These are phyloP conservation scores for Otis tarda DNA, from an alignment of 2,113 vertebrate genomes.

Conservation along the genomic window DNA sequence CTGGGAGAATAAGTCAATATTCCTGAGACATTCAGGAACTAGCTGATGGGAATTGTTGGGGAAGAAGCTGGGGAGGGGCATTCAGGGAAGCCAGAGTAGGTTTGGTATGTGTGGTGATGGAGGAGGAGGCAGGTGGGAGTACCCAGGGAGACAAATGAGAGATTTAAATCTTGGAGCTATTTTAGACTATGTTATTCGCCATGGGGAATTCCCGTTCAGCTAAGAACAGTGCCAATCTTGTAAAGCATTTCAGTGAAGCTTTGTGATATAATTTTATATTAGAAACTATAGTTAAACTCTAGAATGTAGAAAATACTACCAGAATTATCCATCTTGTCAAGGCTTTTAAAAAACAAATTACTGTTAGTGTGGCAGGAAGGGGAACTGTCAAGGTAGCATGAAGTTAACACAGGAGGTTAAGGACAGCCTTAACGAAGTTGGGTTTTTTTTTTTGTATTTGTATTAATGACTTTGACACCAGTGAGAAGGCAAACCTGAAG, in stretches of 20 bases:
- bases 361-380: background rate
- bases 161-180: conserved; percentile 6
- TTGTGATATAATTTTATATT: background rate
- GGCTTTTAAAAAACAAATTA: background rate
- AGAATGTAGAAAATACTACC: background rate
- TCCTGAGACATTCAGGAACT: background rate
- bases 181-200: background rate
- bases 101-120: background rate
- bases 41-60: background rate
- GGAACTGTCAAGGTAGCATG: background rate
- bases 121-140: background rate
- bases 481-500: background rate
- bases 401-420: background rate
- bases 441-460: background rate
- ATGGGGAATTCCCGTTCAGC: conserved; percentile 18
- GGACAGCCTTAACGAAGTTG: background rate
- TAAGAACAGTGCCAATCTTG: background rate
- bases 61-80: background rate
- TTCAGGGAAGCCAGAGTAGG: background rate
- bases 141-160: background rate
- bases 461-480: background rate
- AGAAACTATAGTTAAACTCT: background rate
- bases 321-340: background rate
- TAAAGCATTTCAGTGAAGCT: background rate
- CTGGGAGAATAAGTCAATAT: background rate